phyloP scores from a whole-genome alignment of 2,888 invertebrate species.

The Tachina fera region DNA sequence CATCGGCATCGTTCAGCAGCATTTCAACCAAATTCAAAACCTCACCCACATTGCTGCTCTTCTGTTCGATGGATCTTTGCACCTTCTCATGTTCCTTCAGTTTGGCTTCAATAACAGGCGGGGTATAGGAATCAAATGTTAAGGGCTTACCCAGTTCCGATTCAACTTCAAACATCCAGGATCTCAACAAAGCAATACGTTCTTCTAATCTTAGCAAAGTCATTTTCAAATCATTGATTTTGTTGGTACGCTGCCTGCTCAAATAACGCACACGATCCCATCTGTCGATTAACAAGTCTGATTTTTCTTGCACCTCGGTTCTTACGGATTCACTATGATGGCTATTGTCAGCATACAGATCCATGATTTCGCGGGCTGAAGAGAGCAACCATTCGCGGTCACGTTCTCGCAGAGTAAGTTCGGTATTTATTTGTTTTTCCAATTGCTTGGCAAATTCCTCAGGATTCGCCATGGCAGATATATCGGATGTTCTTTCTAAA shows the following conservation, averaged over 20 bases:
- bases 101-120: slow-evolving; percentile 87
- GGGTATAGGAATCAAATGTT: slow-evolving; percentile 86
- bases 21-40: slow-evolving; percentile 91
- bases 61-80: slow-evolving; percentile 89
- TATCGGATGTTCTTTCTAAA: slow-evolving; percentile 85
- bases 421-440: slow-evolving; percentile 89
- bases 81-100: slow-evolving; percentile 89
- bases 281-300: slow-evolving; percentile 86
- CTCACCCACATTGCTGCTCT: slow-evolving; percentile 90
- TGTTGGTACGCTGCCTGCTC: slow-evolving; percentile 87
- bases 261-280: slow-evolving; percentile 88
- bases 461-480: slow-evolving; percentile 86
- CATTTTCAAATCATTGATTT: slow-evolving; percentile 88
- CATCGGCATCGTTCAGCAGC: slow-evolving; percentile 89
- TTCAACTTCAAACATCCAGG: slow-evolving; percentile 89
- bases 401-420: slow-evolving; percentile 89
- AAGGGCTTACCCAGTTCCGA: slow-evolving; percentile 87
- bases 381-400: slow-evolving; percentile 91
- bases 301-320: slow-evolving; percentile 84
- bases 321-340: slow-evolving; percentile 86
- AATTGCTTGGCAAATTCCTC: slow-evolving; percentile 89
- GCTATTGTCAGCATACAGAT: slow-evolving; percentile 86
- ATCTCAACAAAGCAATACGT: slow-evolving; percentile 88
- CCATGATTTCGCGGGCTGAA: slow-evolving; percentile 87
- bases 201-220: slow-evolving; percentile 89